Evolutionary conservation across 2,113 vertebrate genomes (phyloP), one percentile per base, ranked within the genome.

Genomic region (Campylomormyrus numenius): DNA sequence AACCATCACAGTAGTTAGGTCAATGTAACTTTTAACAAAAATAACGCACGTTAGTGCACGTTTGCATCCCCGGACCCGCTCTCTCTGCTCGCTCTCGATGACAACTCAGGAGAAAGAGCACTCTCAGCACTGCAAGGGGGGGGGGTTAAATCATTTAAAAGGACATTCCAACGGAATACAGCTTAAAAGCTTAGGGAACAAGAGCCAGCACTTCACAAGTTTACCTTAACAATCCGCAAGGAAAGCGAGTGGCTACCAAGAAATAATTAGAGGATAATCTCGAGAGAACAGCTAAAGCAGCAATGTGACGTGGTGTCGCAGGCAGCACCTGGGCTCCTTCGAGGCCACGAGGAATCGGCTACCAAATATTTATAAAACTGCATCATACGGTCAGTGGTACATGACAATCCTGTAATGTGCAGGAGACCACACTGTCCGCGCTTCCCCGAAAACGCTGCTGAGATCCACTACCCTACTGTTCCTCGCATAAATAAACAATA

Each of bases 241-340:
- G 66, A 90, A 45, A 19, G 85, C 35, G 39, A 3, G 62, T 35
- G 6, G 62, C 48, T 4, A 56, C 35, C 31, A 88, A 15, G 52
- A 56, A 80, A 35, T 74, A 70, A 90, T 87, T 74, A 74, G 56
- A 17, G 84, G 89, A 77, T 13, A 87, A 19, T 45, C n/a, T 27
- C 19, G 24, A 46, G 10, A 46, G 45, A 56, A 74, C 31, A 49
- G 1, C 49, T 9, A 70, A 53, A 62, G 8, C 89, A 45, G 35
- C 15, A 10, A 88, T 45, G 66, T 27, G 1, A 3, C 24, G 42
- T 39, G 84, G 88, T 7, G 21, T 19, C 8, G 31, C 3, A 77
- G 42, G 45, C 88, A 24, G 39, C 17, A 39, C 53, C 66, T 6
- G 45, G 11, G 39, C 74, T 17, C 58, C 85, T 74, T 52, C 84